These are phyloP conservation scores for Ophioninae sp. DNA, from an alignment of 2,888 invertebrate genomes.

Conservation along the genomic window DNA sequence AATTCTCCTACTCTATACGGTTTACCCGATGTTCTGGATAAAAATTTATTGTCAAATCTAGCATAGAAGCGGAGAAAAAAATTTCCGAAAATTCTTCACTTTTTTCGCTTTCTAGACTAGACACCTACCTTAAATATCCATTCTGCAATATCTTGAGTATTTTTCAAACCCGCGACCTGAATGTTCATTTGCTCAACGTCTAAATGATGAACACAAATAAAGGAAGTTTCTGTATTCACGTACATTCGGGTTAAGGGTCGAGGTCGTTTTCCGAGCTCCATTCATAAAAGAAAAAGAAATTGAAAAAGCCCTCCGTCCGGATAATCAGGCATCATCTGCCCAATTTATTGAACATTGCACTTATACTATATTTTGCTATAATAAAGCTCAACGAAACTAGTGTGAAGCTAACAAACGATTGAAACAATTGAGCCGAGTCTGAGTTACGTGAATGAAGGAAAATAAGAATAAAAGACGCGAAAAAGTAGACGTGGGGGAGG, in stretches of 20 bases:
- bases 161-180: neutral
- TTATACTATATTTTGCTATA: conserved; percentile 18
- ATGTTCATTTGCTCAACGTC: neutral
- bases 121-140: too few relatives aligned
- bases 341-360: neutral
- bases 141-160: too few relatives aligned
- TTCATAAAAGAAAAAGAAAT: neutral
- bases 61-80: too few relatives aligned
- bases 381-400: conserved; percentile 14
- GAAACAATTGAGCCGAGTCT: conserved; percentile 19
- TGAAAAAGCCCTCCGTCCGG: neutral
- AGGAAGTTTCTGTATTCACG: neutral
- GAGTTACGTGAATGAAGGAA: conserved; percentile 21
- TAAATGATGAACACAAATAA: neutral
- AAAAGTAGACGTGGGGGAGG: conserved; percentile 9
- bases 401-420: conserved; percentile 34
- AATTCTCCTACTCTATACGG: too few relatives aligned
- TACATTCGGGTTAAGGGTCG: neutral
- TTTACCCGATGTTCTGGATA: neutral
- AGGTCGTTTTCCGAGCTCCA: neutral
- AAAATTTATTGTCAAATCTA: too few relatives aligned
- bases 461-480: neutral
- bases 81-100: too few relatives aligned
- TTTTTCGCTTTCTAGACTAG: too few relatives aligned
- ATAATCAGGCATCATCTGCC: neutral